Conservation (phyloP, 2,113 vertebrate species). For the Alethe diademata region DNA sequence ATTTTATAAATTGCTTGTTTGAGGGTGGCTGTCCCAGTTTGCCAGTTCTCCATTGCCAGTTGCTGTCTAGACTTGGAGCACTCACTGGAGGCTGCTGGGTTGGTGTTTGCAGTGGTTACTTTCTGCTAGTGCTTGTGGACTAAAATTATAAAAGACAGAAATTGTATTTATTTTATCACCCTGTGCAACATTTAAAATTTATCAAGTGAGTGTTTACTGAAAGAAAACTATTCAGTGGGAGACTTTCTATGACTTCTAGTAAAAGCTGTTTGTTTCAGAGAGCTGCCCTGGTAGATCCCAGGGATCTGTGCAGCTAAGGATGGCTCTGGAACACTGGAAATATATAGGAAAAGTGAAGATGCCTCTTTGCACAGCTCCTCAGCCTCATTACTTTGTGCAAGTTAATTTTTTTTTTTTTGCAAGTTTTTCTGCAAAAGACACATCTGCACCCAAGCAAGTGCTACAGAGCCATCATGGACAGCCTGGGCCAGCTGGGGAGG, state of each 20-base stretch:
- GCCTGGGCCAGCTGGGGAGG: background rate
- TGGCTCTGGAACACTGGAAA: background rate
- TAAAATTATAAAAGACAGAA: background rate
- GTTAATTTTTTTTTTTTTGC: background rate
- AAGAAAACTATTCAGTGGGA: background rate
- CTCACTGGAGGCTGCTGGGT: background rate
- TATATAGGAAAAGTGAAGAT: background rate
- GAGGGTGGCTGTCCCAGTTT: background rate
- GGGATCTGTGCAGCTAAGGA: background rate
- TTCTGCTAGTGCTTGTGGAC: background rate
- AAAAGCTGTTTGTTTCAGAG: background rate
- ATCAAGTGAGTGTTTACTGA: background rate
- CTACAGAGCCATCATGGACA: background rate
- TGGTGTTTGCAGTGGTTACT: background rate
- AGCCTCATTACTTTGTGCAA: background rate
- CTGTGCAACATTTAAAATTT: background rate
- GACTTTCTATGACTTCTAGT: background rate
- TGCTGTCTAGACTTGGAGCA: background rate
- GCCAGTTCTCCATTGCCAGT: background rate
- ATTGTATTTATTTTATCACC: background rate
- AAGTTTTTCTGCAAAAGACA: background rate
- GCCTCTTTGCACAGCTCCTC: background rate
- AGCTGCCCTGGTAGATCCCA: background rate
- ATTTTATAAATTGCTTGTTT: background rate
- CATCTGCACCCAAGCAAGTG: background rate